These are phyloP conservation scores for Asarcornis scutulata DNA, from an alignment of 2,113 vertebrate species.

Conservation along the genomic window DNA sequence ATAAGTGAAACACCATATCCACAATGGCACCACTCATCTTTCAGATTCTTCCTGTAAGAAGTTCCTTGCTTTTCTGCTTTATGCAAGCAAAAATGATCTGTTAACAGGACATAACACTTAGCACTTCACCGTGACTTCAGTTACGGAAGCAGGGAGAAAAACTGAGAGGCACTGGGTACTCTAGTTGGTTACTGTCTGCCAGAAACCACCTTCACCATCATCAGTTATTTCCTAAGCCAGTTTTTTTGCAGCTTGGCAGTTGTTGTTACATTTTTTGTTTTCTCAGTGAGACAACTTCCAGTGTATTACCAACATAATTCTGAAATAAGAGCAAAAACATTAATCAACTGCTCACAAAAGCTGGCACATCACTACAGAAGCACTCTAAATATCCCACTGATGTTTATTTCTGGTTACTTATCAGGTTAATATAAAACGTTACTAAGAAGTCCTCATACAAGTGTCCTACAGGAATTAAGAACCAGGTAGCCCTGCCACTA, in stretches of 20 bases:
- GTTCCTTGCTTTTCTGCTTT: background rate
- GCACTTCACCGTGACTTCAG: background rate
- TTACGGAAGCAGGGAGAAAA: background rate
- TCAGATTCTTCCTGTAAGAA: background rate
- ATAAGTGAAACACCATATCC: background rate
- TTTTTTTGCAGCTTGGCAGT: background rate
- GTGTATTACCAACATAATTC: background rate
- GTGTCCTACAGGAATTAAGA: background rate
- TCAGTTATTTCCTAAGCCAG: background rate
- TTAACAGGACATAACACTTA: background rate
- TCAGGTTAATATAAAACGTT: background rate
- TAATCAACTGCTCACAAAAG: background rate
- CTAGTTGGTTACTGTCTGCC: background rate
- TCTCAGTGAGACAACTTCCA: background rate
- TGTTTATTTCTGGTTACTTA: background rate
- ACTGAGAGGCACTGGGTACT: background rate
- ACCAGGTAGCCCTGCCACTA: background rate
- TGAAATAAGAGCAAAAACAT: conserved; percentile 14
- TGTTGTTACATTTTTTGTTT: background rate
- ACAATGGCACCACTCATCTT: background rate
- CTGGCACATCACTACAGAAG: background rate
- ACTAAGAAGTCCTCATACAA: background rate
- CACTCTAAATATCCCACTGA: background rate
- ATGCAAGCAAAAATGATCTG: background rate
- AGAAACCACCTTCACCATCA: background rate